These are phyloP conservation scores for Alcedo atthis DNA, from an alignment of 2,797 vertebrate species.

Conservation along the genomic window DNA sequence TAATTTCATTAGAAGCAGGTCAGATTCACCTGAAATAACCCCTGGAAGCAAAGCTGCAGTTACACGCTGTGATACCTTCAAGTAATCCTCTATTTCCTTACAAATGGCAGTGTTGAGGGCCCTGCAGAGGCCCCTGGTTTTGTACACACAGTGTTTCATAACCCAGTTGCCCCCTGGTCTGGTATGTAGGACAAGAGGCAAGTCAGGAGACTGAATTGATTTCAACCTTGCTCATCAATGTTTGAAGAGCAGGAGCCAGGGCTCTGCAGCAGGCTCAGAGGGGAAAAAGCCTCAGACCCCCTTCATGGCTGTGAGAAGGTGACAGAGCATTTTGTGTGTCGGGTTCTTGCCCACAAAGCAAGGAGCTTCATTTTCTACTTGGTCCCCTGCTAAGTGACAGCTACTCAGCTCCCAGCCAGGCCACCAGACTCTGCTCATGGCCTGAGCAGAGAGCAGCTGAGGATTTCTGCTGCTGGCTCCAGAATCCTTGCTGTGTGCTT, in stretches of 20 bases:
- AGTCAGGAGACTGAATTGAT: not conserved
- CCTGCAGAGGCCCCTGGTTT: not conserved
- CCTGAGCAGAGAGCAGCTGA: not conserved
- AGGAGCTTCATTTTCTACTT: not conserved
- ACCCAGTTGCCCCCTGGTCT: not conserved
- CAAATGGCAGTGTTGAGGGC: not conserved
- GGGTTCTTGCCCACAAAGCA: not conserved
- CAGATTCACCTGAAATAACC: slow-evolving; percentile 62
- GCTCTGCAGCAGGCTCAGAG: not conserved
- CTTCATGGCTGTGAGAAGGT: not conserved
- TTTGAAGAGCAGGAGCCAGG: slow-evolving; percentile 22
- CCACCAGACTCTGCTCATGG: not conserved
- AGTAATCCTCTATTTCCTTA: not conserved
- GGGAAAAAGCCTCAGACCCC: not conserved
- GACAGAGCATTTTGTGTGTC: accelerated
- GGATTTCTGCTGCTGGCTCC: not conserved
- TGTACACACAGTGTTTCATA: not conserved
- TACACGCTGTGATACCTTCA: not conserved
- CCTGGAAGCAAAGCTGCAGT: not conserved
- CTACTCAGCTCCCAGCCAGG: not conserved
- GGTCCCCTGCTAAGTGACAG: not conserved
- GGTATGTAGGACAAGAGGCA: not conserved
- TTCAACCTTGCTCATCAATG: not conserved
- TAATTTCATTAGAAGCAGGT: slow-evolving; percentile 63
- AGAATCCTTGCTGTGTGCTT: not conserved